Conservation (phyloP, 64 coral and sea anemone species). For the Stichodactyla mertensii region DNA sequence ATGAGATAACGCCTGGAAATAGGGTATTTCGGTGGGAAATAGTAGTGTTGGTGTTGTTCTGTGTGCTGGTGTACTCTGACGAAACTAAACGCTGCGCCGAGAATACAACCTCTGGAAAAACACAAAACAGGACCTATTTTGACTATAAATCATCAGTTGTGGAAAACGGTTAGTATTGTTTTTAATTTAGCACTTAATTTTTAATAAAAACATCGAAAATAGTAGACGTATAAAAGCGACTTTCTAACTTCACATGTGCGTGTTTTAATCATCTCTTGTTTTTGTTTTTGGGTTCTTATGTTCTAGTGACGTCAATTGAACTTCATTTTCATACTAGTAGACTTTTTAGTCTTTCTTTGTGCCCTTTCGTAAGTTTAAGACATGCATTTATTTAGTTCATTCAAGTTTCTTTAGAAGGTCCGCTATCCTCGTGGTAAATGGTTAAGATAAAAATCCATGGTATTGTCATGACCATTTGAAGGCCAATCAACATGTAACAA, state of each 20-base stretch:
- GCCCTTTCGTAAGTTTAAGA: not conserved
- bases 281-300: not conserved
- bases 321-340: not conserved
- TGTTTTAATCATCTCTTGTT: not conserved
- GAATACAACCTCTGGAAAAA: not conserved
- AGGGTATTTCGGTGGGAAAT: not conserved
- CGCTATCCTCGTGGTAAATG: not conserved
- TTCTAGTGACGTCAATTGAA: not conserved
- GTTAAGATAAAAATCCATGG: not conserved
- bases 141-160: slow-evolving; percentile 92
- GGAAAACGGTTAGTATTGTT: slow-evolving; percentile 78
- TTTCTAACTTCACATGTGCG: not conserved
- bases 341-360: not conserved
- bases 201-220: not conserved
- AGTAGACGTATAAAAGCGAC: not conserved
- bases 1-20: not conserved
- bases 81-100: not conserved
- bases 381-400: not conserved
- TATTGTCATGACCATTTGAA: not conserved
- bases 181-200: not conserved
- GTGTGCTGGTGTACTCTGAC: not conserved
- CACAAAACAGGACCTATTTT: slow-evolving; percentile 35
- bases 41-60: not conserved
- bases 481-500: not conserved
- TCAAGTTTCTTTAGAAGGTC: not conserved